phyloP scores from a whole-genome alignment of 2,888 invertebrate genomes.

The Automeris io region DNA sequence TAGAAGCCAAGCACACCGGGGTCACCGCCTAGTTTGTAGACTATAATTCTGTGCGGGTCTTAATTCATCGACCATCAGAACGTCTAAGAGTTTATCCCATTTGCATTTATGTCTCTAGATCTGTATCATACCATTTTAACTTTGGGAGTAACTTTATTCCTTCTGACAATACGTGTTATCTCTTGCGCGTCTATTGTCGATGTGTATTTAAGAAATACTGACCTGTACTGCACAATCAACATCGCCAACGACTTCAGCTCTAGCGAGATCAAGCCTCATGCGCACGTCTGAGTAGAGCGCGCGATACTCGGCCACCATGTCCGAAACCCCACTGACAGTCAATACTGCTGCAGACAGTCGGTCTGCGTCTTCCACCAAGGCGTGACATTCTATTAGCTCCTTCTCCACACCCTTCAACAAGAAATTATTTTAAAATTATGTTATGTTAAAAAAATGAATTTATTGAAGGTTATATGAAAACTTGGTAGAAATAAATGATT shows the following conservation, averaged over 20 bases:
- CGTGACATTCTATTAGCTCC: constrained; percentile 53
- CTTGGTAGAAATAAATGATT: no score
- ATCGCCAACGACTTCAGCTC: constrained; percentile 52
- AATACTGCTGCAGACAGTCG: constrained; percentile 39
- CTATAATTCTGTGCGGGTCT: no score
- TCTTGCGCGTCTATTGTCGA: no score
- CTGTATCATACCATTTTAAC: no score
- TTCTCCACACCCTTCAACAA: constrained; percentile 46
- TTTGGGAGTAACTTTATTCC: no score
- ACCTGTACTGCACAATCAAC: constrained; percentile 67
- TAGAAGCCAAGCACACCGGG: no score
- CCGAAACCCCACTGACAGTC: constrained; percentile 38
- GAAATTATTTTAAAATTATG: background rate
- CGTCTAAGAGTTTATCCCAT: no score
- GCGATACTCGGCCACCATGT: constrained; percentile 60
- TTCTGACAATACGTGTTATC: no score
- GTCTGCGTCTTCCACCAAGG: constrained; percentile 54
- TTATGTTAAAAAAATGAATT: background rate
- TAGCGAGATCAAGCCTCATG: constrained; percentile 46
- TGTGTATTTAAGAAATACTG: constrained; percentile 4
- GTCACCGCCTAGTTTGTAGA: no score
- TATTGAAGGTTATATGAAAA: background rate
- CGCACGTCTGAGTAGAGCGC: constrained; percentile 53
- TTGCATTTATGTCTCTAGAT: background rate
- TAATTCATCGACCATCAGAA: no score